Evolutionary conservation across 1,140 invertebrate genomes (phyloP).

Genomic region (Lasioglossum baleicum): DNA sequence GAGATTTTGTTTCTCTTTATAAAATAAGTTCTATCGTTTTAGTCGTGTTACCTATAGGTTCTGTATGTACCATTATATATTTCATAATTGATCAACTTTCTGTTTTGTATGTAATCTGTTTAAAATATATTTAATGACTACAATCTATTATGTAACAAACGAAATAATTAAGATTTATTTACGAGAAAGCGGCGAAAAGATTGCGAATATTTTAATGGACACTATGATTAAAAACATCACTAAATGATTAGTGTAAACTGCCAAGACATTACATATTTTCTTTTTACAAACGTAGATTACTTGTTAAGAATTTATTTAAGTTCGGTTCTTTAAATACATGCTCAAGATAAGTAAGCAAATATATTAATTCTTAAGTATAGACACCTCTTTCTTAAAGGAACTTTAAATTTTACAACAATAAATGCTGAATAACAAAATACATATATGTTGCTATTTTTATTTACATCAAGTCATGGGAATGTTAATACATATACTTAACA

Average conservation of each 20-base stretch:
- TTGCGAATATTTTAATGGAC: background rate
- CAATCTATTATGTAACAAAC: background rate
- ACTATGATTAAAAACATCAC: background rate
- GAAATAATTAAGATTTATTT: background rate
- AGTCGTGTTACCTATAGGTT: background rate
- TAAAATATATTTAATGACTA: background rate
- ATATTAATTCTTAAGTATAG: background rate
- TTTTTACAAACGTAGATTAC: background rate
- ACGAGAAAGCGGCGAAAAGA: background rate
- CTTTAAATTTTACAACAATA: constrained; percentile 1
- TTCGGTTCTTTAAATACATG: background rate
- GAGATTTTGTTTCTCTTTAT: background rate
- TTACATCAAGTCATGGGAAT: background rate
- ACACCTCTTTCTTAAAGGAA: background rate
- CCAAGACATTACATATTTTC: background rate
- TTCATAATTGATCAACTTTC: background rate
- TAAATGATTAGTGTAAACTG: background rate
- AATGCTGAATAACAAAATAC: background rate
- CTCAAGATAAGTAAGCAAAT: constrained; percentile 3
- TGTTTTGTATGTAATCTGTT: background rate
- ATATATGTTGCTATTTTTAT: background rate
- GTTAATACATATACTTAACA: background rate
- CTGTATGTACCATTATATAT: background rate
- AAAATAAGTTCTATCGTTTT: background rate
- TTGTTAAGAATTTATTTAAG: background rate